Conservation (phyloP, 1,140 invertebrate species). For the Achatina immaculata region DNA sequence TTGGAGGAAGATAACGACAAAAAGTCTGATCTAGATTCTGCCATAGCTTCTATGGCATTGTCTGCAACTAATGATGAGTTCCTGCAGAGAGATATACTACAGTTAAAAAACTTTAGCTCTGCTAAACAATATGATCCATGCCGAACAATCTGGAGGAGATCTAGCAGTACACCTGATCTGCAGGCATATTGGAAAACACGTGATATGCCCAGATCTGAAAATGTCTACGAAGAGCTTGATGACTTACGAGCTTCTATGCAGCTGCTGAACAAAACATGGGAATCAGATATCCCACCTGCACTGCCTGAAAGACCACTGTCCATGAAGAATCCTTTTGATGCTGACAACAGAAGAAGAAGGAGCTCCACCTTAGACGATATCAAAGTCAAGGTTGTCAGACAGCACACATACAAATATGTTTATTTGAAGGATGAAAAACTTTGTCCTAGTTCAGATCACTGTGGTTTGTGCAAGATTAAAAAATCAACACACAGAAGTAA, state of each 20-base stretch:
- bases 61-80: neutral
- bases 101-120: too few relatives aligned
- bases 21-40: neutral
- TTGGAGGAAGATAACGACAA: neutral
- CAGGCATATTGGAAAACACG: neutral
- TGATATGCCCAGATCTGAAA: neutral
- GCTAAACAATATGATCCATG: neutral
- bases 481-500: neutral
- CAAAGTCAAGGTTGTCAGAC: too few relatives aligned
- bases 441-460: neutral
- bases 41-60: slow-evolving; percentile 8
- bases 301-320: slow-evolving; percentile 17
- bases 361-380: neutral
- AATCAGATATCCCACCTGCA: slow-evolving; percentile 11
- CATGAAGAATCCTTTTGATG: neutral
- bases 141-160: neutral
- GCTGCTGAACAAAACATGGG: neutral
- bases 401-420: too few relatives aligned
- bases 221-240: slow-evolving; percentile 30
- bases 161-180: slow-evolving; percentile 31
- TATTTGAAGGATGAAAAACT: neutral
- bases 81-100: neutral
- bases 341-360: too few relatives aligned
- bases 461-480: neutral
- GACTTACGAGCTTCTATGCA: neutral